Conservation (phyloP, 2,797 vertebrate genomes). For the Euthynnus affinis region DNA sequence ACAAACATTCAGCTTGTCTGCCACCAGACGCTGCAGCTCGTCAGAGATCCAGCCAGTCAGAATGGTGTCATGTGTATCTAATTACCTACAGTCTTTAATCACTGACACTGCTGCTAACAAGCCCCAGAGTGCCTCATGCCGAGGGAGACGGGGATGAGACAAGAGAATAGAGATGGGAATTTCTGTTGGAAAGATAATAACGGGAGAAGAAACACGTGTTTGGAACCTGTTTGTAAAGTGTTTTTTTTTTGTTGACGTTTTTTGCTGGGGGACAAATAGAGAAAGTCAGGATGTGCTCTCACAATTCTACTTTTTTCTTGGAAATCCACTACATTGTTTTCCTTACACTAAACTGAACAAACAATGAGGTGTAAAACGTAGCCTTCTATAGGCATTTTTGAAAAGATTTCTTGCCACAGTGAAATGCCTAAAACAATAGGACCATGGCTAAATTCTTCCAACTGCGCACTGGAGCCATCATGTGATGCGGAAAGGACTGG, state of each 20-base stretch:
- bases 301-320: not conserved
- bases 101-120: conserved; percentile 65
- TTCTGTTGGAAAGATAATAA: conserved; percentile 11
- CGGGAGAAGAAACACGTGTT: not conserved
- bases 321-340: not conserved
- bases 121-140: conserved; percentile 47
- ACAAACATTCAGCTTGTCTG: not conserved
- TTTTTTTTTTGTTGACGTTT: not conserved
- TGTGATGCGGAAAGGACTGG: too few relatives aligned
- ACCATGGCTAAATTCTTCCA: not conserved
- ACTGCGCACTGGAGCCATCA: too few relatives aligned
- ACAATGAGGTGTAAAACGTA: not conserved
- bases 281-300: not conserved
- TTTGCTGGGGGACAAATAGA: not conserved
- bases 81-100: conserved; percentile 77
- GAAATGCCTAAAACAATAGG: not conserved
- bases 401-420: not conserved
- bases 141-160: conserved; percentile 39
- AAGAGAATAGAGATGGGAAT: not conserved
- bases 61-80: conserved; percentile 76
- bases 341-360: not conserved
- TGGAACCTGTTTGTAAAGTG: not conserved
- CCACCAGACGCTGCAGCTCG: conserved; percentile 32
- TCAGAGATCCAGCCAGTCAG: conserved; percentile 61
- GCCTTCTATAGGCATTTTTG: too few relatives aligned